Evolutionary conservation across 2,797 vertebrate genomes (phyloP).

Genomic region (Enteromius paludinosus): DNA sequence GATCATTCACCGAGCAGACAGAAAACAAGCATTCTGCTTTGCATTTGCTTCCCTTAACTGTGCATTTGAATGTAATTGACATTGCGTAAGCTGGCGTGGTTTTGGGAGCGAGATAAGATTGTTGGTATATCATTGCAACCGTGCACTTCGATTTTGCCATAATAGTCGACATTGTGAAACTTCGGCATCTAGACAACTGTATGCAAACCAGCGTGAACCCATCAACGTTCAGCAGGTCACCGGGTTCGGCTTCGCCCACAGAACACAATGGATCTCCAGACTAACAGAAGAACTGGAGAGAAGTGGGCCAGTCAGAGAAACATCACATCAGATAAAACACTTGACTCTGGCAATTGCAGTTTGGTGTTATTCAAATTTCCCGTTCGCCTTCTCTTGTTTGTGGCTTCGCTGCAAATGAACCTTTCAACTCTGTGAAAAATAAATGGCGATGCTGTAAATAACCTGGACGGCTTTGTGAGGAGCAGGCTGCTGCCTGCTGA

Average conservation of each 20-base stretch:
- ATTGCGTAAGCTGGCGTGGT: conserved; percentile 38
- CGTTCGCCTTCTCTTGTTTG: conserved; percentile 9
- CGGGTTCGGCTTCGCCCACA: conserved; percentile 31
- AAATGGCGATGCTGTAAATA: conserved; percentile 54
- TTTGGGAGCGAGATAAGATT: conserved; percentile 43
- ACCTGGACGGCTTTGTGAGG: conserved; percentile 49
- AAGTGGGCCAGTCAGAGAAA: conserved; percentile 36
- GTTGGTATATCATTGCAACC: conserved; percentile 49
- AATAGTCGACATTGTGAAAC: conserved; percentile 49
- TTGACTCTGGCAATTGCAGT: conserved; percentile 48
- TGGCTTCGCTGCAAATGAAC: conserved; percentile 50
- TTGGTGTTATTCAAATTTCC: conserved; percentile 58
- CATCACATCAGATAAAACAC: conserved; percentile 56
- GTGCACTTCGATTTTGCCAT: conserved; percentile 40
- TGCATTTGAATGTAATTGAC: conserved; percentile 62
- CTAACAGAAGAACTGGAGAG: conserved; percentile 47
- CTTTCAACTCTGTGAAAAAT: conserved; percentile 60
- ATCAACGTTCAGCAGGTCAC: conserved; percentile 47
- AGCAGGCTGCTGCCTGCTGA: conserved; percentile 62
- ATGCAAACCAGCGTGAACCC: conserved; percentile 57
- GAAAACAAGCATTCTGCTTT: conserved; percentile 55
- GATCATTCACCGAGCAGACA: conserved; percentile 20
- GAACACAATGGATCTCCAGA: conserved; percentile 40
- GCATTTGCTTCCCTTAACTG: conserved; percentile 60
- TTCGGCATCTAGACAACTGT: conserved; percentile 58